Conservation (phyloP, 1,140 invertebrate genomes). For the Apis cerana region DNA sequence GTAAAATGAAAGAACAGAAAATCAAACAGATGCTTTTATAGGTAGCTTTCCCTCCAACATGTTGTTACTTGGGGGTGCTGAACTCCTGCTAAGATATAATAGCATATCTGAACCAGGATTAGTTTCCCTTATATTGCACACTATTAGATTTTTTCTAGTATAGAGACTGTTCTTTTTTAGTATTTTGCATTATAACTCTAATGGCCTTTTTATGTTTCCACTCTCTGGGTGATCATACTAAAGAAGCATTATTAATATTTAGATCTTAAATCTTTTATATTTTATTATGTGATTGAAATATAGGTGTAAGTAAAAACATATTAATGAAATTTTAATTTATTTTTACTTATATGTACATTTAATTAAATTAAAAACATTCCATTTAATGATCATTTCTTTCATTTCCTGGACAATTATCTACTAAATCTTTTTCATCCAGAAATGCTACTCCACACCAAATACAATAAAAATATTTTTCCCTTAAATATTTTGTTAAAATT, state of each 20-base stretch:
- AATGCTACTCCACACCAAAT: slow-evolving; percentile 89
- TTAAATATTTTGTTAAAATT: slow-evolving; percentile 85
- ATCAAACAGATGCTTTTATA: slow-evolving; percentile 74
- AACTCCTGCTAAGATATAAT: slow-evolving; percentile 74
- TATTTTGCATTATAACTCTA: slow-evolving; percentile 74
- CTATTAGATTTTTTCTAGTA: slow-evolving; percentile 47
- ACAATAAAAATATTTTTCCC: slow-evolving; percentile 88
- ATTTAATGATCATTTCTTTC: slow-evolving; percentile 84
- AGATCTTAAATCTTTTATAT: slow-evolving; percentile 15
- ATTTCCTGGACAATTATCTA: slow-evolving; percentile 85
- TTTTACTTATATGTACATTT: slow-evolving; percentile 15
- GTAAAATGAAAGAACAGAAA: slow-evolving; percentile 69
- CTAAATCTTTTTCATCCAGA: slow-evolving; percentile 84
- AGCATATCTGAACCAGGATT: slow-evolving; percentile 57
- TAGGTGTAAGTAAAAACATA: slow-evolving; percentile 30
- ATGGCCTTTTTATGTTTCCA: slow-evolving; percentile 73
- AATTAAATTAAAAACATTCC: neutral
- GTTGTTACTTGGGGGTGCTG: slow-evolving; percentile 59
- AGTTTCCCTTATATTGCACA: slow-evolving; percentile 50
- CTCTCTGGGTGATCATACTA: slow-evolving; percentile 35
- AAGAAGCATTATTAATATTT: slow-evolving; percentile 25
- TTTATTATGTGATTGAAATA: slow-evolving; percentile 8
- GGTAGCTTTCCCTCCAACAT: slow-evolving; percentile 60
- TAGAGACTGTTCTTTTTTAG: slow-evolving; percentile 56
- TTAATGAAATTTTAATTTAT: slow-evolving; percentile 20